A percentile compares a stretch with the other conserved stretches of the same genome.
phyloP scores from a whole-genome alignment of 2,113 vertebrate species.

The Brevimyrus niger region DNA sequence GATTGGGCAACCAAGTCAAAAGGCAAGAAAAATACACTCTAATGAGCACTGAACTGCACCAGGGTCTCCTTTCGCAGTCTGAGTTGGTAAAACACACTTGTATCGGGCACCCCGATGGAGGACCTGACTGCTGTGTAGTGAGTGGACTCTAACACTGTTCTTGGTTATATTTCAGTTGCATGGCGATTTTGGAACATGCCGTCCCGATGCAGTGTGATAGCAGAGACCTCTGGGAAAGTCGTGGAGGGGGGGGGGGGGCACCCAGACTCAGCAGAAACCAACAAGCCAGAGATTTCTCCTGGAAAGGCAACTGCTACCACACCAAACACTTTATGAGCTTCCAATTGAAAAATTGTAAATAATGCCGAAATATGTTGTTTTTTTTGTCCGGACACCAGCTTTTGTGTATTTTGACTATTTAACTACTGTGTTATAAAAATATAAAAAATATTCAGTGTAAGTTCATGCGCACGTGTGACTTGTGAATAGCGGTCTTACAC shows the following conservation, averaged over 20 bases:
- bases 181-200: background rate
- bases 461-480: background rate
- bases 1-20: background rate
- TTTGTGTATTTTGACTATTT: background rate
- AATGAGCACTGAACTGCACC: background rate
- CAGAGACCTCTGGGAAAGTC: background rate
- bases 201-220: background rate
- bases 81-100: background rate
- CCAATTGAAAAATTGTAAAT: background rate
- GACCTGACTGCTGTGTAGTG: background rate
- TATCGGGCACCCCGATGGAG: background rate
- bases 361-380: background rate
- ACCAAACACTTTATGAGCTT: background rate
- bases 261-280: background rate
- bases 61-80: background rate
- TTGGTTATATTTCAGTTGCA: background rate
- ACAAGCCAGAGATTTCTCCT: background rate
- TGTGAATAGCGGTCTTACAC: background rate
- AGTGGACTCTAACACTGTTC: background rate
- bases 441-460: background rate
- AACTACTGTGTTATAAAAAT: background rate
- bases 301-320: background rate
- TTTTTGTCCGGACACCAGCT: no score
- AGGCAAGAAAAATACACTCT: background rate
- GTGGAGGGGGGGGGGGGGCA: background rate